Evolutionary conservation across 2,888 invertebrate species (phyloP).

Genomic region (Leucania comma): DNA sequence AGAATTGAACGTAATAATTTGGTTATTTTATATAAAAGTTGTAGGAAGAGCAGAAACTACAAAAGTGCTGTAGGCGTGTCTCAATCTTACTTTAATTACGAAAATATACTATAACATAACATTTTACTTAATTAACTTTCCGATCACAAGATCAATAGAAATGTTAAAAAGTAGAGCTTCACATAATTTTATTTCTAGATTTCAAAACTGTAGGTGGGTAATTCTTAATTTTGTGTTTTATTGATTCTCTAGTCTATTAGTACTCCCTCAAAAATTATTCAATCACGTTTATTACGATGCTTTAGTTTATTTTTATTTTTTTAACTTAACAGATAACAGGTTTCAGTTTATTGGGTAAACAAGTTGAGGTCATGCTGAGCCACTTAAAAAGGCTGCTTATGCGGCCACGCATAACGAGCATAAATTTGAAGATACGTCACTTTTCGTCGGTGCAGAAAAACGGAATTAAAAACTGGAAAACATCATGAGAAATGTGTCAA

Average conservation of each 20-base stretch:
- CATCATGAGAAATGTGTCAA: background rate
- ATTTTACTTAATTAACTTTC: background rate
- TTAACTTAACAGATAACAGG: conserved; percentile 15
- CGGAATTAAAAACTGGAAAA: background rate
- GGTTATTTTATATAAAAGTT: background rate
- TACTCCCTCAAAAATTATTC: background rate
- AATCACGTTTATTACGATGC: background rate
- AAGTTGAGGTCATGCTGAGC: conserved; percentile 21
- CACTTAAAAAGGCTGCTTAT: conserved; percentile 38
- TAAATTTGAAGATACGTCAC: conserved; percentile 31
- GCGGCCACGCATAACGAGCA: conserved; percentile 35
- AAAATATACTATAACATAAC: background rate
- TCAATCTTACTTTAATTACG: background rate
- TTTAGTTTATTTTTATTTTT: conserved; percentile 23
- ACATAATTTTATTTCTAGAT: background rate
- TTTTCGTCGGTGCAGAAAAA: conserved; percentile 17
- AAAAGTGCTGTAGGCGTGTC: background rate
- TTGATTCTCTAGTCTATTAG: background rate
- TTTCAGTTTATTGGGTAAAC: conserved; percentile 48
- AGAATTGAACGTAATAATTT: background rate
- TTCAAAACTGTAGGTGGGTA: background rate
- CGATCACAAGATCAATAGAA: background rate
- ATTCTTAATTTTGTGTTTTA: too few relatives aligned
- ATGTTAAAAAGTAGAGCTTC: background rate
- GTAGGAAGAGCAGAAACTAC: background rate